Evolutionary conservation across 2,113 vertebrate genomes (phyloP).

Genomic region (Lontra canadensis): DNA sequence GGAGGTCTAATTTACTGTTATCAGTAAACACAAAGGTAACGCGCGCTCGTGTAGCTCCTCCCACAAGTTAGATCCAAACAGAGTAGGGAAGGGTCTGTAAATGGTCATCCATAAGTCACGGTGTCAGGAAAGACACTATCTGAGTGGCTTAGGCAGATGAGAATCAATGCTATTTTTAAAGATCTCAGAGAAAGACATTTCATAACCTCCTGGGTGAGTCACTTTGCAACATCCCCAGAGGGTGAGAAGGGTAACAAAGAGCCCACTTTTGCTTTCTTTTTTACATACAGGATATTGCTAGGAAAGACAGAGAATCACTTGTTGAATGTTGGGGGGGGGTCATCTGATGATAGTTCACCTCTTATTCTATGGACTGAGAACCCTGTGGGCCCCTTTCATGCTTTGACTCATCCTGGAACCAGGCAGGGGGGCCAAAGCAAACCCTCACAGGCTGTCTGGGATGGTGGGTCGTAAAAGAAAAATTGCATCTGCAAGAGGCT

Average conservation of each 20-base stretch:
- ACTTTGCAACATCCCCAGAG: not conserved
- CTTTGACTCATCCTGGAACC: not conserved
- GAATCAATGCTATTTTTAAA: conserved; percentile 56
- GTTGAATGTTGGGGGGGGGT: not conserved
- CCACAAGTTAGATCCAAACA: not conserved
- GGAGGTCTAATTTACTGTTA: not conserved
- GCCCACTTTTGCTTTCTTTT: conserved; percentile 37
- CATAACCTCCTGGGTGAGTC: conserved; percentile 38
- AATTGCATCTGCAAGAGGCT: not conserved
- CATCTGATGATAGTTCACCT: not conserved
- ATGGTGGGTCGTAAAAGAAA: conserved; percentile 19
- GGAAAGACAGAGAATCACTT: conserved; percentile 23
- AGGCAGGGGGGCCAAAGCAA: not conserved
- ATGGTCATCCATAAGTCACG: not conserved
- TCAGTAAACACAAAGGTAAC: not conserved
- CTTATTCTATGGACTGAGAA: not conserved
- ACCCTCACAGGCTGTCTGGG: not conserved
- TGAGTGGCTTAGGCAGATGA: not conserved
- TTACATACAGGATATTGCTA: not conserved
- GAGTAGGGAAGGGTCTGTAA: not conserved
- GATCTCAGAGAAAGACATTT: conserved; percentile 32
- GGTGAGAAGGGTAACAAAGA: not conserved
- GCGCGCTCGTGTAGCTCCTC: not conserved
- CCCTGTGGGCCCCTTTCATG: not conserved
- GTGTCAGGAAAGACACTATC: conserved; percentile 23